phyloP scores from a whole-genome alignment of 2,113 vertebrate genomes.

The Abramis brama region DNA sequence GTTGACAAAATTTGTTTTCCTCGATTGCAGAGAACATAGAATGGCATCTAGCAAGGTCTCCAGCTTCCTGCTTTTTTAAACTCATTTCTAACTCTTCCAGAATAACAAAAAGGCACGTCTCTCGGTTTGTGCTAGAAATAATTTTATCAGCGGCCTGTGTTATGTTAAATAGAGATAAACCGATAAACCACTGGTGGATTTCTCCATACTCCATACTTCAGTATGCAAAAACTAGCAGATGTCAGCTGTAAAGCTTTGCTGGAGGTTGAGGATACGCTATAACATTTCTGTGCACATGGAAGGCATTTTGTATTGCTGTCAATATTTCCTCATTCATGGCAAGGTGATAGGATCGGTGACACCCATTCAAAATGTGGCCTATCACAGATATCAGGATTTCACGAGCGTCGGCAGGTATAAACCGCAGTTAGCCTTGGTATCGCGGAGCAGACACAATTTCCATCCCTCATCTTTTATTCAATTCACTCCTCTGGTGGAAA shows the following conservation, averaged over 20 bases:
- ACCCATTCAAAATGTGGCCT: constrained; percentile 33
- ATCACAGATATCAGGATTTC: constrained; percentile 59
- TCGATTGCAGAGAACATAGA: background rate
- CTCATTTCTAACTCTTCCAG: background rate
- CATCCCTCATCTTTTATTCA: constrained; percentile 67
- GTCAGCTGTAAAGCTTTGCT: constrained; percentile 15
- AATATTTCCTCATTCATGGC: constrained; percentile 52
- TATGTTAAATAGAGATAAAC: background rate
- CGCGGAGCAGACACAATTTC: constrained; percentile 57
- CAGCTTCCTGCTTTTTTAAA: background rate
- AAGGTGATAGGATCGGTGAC: constrained; percentile 53
- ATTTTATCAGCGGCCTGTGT: background rate
- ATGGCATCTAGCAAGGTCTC: background rate
- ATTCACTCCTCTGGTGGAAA: constrained; percentile 62
- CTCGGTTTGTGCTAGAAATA: background rate
- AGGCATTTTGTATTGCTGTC: constrained; percentile 63
- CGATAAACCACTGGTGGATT: background rate
- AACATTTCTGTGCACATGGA: constrained; percentile 44
- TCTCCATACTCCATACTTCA: constrained; percentile 1
- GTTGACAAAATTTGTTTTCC: background rate
- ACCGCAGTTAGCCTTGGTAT: constrained; percentile 63
- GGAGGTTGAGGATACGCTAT: constrained; percentile 24
- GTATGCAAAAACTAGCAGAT: background rate
- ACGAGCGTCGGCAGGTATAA: constrained; percentile 62
- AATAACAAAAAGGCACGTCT: constrained; percentile 17